Base-by-base conservation (phyloP, 2,797 vertebrate genomes). In the Micropoecilia bifurca region DNA sequence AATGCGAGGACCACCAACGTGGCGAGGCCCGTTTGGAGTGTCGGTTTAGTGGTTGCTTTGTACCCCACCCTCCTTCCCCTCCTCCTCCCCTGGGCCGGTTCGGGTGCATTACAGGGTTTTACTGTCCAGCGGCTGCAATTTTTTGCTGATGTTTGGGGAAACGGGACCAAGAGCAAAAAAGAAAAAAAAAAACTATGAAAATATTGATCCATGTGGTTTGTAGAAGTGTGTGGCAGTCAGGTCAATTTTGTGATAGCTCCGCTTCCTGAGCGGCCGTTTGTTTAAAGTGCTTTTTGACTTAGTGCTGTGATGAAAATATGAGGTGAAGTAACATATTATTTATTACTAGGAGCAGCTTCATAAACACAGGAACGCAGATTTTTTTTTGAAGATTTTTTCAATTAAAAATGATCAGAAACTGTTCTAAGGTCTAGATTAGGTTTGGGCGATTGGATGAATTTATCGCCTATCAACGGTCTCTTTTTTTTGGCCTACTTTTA, bases 1-100 rank as follows among this genome's bases (percentile, higher is more conserved):
- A 90, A 83, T 84, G 80, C 53, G 66, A 73, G 83, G 93, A 94
- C 92, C 94, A 94, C 92, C 94, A 92, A 92, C 84, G 2, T 88
- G 78, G 91, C 10, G 48, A 83, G 85, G 85, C 71, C 81, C 83
- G 81, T 88, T 84, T 79, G 50, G 83, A 90, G 78, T 79, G 71
- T 75, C 43, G 46, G 57, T 85, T 92, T 85, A 85, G 77, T 73
- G 84, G 80, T 80, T 9, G 46, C 72, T 83, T 84, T 87, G 71
- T 73, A 47, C 82, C 78, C 53, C 79, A 16, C 88, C 74, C 55
- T 59, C 77, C 77, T 78, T 53, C 48, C 13, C 46, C 14, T 16
- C 46, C 46, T 46, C 46, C 46, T 18, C 20, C 46, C 7, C 20
- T 53, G 48, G 7, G 48, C 48, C 53, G 46, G 61, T 83, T 81